Conservation (phyloP, 2,113 vertebrate species). For the Prolemur simus region DNA sequence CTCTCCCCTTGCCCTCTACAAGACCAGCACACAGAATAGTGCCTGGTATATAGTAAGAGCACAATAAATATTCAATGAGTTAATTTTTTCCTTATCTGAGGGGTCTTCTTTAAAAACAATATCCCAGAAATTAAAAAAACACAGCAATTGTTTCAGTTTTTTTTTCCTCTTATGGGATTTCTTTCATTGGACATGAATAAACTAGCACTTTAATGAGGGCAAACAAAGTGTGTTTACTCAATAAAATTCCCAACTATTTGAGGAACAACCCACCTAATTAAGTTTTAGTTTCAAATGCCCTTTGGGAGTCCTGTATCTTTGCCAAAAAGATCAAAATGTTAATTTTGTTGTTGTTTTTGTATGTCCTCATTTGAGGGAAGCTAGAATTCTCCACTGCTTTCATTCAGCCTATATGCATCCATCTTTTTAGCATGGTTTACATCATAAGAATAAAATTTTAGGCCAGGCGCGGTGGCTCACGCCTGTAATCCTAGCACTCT, state of each 20-base stretch:
- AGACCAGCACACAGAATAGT: not conserved
- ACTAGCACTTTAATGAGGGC: not conserved
- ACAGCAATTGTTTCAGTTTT: not conserved
- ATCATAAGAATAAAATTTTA: not conserved
- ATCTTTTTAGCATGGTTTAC: not conserved
- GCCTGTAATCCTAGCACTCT: too few relatives aligned
- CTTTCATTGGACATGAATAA: constrained; percentile 19
- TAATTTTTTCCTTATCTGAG: not conserved
- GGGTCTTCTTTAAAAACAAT: not conserved
- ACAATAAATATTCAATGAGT: not conserved
- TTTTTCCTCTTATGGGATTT: not conserved
- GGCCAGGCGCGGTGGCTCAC: too few relatives aligned
- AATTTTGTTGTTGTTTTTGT: not conserved
- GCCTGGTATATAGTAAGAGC: not conserved
- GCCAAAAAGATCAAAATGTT: constrained; percentile 8
- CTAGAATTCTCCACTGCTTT: not conserved
- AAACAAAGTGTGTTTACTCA: constrained; percentile 45
- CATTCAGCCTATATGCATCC: not conserved
- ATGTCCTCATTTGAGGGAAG: not conserved
- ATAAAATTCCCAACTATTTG: constrained; percentile 13
- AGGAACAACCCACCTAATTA: constrained; percentile 41
- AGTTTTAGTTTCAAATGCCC: constrained; percentile 49
- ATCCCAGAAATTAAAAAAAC: not conserved
- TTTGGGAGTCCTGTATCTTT: constrained; percentile 47
- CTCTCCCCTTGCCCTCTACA: too few relatives aligned